A percentile compares a stretch with the other conserved stretches of the same genome.
Conservation (phyloP, 2,888 invertebrate genomes). For the Deroplatys truncata region DNA sequence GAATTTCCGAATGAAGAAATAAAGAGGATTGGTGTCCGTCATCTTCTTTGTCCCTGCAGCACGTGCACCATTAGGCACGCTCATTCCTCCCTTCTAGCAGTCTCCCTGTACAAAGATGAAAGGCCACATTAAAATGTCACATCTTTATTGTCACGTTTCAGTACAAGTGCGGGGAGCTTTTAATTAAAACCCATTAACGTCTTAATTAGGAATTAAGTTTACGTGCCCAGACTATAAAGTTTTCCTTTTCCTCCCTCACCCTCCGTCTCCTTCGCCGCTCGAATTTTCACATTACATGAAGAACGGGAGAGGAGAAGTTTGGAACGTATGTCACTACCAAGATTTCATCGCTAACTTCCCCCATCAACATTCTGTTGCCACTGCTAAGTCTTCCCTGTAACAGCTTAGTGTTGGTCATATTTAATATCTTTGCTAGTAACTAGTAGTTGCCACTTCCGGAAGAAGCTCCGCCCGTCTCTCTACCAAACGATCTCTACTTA, state of each 20-base stretch:
- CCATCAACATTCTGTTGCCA: not conserved
- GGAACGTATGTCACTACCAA: constrained; percentile 3
- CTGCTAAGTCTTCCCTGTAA: not conserved
- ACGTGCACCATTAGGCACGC: not conserved
- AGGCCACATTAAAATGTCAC: constrained; percentile 20
- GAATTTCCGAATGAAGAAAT: not conserved
- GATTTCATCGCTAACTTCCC: constrained; percentile 3
- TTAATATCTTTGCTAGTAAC: too few relatives aligned
- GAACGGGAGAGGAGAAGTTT: not conserved
- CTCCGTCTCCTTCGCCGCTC: not conserved
- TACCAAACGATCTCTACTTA: not conserved
- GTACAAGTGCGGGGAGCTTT: constrained; percentile 22
- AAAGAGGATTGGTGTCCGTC: not conserved
- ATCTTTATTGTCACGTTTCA: constrained; percentile 30
- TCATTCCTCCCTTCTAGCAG: not conserved
- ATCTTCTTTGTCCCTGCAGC: not conserved
- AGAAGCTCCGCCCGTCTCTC: not conserved
- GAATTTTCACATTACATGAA: not conserved
- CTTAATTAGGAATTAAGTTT: constrained; percentile 33
- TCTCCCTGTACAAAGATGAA: not conserved
- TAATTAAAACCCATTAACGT: constrained; percentile 34
- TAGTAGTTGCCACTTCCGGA: too few relatives aligned
- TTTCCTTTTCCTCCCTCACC: not conserved
- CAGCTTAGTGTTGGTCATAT: not conserved
- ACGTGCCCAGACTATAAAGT: constrained; percentile 28